Percentiles rank a stretch among this genome's conserved stretches.
phyloP scores from a whole-genome alignment of 2,888 invertebrate species.

The Eulithis testata region DNA sequence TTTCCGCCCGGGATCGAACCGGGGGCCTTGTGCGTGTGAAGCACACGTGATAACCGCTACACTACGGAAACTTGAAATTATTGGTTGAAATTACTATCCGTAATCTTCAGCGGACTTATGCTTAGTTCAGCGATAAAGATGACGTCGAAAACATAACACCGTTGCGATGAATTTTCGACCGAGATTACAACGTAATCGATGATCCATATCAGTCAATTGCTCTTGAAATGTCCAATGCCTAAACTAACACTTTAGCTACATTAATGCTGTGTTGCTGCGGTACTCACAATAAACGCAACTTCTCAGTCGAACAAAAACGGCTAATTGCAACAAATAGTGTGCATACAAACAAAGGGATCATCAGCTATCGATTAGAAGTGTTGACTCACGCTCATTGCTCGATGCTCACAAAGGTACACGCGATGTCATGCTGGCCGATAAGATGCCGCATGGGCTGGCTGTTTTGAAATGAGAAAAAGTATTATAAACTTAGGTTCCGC shows the following conservation, averaged over 20 bases:
- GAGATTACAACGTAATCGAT: neutral
- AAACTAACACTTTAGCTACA: neutral
- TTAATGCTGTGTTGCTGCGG: slow-evolving; percentile 7
- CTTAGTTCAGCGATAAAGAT: too few species aligned
- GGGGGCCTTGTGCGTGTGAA: slow-evolving; percentile 91
- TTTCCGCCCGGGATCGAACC: slow-evolving; percentile 89
- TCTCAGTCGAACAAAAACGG: slow-evolving; percentile 41
- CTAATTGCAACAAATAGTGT: slow-evolving; percentile 55
- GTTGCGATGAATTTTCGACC: too few species aligned
- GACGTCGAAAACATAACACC: too few species aligned
- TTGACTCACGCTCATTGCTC: slow-evolving; percentile 48
- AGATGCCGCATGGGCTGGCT: slow-evolving; percentile 35
- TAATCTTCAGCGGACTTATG: neutral
- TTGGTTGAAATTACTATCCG: slow-evolving; percentile 3
- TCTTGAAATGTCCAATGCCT: neutral
- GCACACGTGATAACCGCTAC: slow-evolving; percentile 92
- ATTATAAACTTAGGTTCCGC: neutral
- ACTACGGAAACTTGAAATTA: slow-evolving; percentile 85
- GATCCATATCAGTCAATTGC: neutral
- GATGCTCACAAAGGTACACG: slow-evolving; percentile 44
- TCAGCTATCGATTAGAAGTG: slow-evolving; percentile 52
- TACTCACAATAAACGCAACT: slow-evolving; percentile 16
- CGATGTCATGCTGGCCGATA: slow-evolving; percentile 42
- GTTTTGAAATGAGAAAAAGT: neutral
- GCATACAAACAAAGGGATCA: slow-evolving; percentile 56